phyloP scores from a whole-genome alignment of 2,888 invertebrate genomes.

The Operophtera brumata region DNA sequence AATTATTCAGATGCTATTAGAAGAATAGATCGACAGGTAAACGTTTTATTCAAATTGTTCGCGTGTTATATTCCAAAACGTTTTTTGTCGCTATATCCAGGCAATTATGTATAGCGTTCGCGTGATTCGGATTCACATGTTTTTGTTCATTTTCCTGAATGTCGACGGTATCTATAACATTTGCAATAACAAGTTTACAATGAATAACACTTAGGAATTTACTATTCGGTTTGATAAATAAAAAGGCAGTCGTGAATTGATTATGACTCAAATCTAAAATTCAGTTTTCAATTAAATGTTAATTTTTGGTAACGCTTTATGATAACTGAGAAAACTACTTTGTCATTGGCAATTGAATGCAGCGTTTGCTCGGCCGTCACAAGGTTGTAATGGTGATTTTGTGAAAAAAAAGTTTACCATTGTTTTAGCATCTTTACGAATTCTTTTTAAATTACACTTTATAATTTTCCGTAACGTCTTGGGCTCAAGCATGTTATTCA shows the following conservation, averaged over 20 bases:
- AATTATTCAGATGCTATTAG: conserved; percentile 61
- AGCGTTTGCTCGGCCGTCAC: not conserved
- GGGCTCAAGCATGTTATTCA: conserved; percentile 31
- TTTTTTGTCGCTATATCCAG: conserved; percentile 68
- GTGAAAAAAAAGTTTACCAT: not conserved
- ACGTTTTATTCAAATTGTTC: conserved; percentile 69
- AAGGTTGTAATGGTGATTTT: conserved; percentile 5
- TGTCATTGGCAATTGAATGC: conserved; percentile 2
- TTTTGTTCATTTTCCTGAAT: conserved; percentile 32
- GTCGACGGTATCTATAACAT: conserved; percentile 11
- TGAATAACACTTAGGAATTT: conserved; percentile 7
- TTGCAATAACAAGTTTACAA: not conserved
- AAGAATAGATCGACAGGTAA: conserved; percentile 63
- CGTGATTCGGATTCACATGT: conserved; percentile 66
- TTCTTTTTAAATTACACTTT: conserved; percentile 31
- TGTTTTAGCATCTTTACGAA: conserved; percentile 13
- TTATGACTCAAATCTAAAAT: not conserved
- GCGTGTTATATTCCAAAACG: conserved; percentile 69
- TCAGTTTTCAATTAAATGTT: not conserved
- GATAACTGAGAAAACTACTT: not conserved
- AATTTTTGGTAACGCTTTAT: not conserved
- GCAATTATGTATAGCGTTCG: conserved; percentile 66
- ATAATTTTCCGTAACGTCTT: conserved; percentile 34
- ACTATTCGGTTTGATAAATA: conserved; percentile 1
- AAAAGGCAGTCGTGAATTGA: not conserved